phyloP scores from a whole-genome alignment of 2,797 vertebrate genomes.

The Ptychobarbus kaznakovi region DNA sequence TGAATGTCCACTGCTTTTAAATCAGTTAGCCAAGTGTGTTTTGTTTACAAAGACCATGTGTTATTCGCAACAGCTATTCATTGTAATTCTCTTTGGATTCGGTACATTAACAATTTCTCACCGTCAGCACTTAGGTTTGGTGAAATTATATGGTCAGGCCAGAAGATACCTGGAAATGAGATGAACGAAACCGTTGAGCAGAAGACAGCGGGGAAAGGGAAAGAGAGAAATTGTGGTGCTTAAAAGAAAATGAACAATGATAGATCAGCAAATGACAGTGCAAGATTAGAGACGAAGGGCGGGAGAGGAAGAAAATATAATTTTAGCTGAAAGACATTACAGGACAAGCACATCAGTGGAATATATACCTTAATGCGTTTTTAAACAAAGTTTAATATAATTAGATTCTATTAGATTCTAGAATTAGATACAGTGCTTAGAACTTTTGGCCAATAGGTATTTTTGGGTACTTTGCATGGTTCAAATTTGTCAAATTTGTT shows the following conservation, averaged over 20 bases:
- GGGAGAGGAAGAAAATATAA: constrained; percentile 1
- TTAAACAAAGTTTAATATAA: not conserved
- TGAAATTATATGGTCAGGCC: constrained; percentile 9
- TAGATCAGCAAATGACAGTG: constrained; percentile 9
- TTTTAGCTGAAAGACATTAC: constrained; percentile 1
- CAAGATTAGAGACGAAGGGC: not conserved
- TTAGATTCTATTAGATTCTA: not conserved
- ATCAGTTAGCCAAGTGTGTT: constrained; percentile 2
- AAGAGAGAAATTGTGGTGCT: not conserved
- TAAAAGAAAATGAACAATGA: constrained; percentile 19
- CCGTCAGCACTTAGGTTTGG: constrained; percentile 11
- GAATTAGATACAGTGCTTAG: not conserved
- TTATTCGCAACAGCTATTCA: constrained; percentile 22
- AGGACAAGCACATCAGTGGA: not conserved
- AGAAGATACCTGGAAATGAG: constrained; percentile 29
- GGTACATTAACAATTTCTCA: constrained; percentile 15
- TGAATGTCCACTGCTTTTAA: constrained; percentile 11
- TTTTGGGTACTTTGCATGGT: not conserved
- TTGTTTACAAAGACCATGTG: constrained; percentile 15
- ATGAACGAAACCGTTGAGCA: not conserved
- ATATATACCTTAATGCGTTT: not conserved
- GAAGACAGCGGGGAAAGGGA: not conserved
- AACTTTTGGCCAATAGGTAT: not conserved
- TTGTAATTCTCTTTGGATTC: constrained; percentile 24
- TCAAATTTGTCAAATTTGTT: not conserved